Percentiles rank a stretch among this genome's conserved stretches.
phyloP scores from a whole-genome alignment of 2,113 vertebrate species.

The Epinephelus lanceolatus region DNA sequence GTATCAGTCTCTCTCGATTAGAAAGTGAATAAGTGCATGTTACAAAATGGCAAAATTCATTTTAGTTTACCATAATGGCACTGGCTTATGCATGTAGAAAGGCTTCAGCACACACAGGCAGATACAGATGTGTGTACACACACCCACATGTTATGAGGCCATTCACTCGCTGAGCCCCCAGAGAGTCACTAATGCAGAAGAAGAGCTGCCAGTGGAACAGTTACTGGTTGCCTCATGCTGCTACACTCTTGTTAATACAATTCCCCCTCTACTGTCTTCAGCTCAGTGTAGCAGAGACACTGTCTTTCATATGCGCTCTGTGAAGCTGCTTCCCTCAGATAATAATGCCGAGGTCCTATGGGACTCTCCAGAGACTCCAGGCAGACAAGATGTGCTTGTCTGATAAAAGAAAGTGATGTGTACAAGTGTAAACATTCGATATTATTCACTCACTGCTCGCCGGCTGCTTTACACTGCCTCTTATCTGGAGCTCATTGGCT shows the following conservation, averaged over 20 bases:
- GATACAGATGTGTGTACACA: not conserved
- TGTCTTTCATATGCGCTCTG: slow-evolving; percentile 50
- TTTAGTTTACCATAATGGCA: too few relatives aligned
- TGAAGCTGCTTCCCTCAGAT: slow-evolving; percentile 81
- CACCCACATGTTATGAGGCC: not conserved
- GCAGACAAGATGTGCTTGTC: slow-evolving; percentile 74
- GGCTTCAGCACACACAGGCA: not conserved
- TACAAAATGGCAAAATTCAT: not conserved
- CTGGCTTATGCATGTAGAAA: not conserved
- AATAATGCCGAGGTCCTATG: slow-evolving; percentile 61
- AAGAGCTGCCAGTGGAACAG: slow-evolving; percentile 55
- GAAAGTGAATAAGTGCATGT: not conserved
- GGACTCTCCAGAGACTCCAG: slow-evolving; percentile 64
- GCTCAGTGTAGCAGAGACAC: slow-evolving; percentile 57
- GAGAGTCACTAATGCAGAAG: slow-evolving; percentile 42
- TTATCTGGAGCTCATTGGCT: slow-evolving; percentile 63
- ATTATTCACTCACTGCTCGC: slow-evolving; percentile 57
- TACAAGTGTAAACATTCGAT: slow-evolving; percentile 79
- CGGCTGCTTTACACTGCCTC: slow-evolving; percentile 30
- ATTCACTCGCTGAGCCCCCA: slow-evolving; percentile 23
- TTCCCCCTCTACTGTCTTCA: slow-evolving; percentile 37
- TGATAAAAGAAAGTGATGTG: slow-evolving; percentile 79
- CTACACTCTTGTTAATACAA: slow-evolving; percentile 51
- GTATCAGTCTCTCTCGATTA: not conserved
- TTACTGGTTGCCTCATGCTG: slow-evolving; percentile 42